Conservation (phyloP, 92 coral and sea anemone species). For the Nematostella vectensis region DNA sequence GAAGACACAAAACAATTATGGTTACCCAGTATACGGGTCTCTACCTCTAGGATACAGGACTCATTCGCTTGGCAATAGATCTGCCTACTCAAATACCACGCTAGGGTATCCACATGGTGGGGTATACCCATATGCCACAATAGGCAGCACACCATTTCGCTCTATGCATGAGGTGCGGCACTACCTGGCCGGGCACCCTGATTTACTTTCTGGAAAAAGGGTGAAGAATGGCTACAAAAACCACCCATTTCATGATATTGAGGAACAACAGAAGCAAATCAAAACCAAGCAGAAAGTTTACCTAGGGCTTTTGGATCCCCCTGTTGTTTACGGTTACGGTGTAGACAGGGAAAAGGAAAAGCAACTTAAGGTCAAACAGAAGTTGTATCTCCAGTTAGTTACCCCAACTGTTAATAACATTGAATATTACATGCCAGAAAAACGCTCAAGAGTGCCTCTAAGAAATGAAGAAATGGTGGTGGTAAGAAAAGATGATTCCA, state of each 20-base stretch:
- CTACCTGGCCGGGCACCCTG: conserved; percentile 53
- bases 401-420: conserved; percentile 50
- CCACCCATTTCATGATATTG: conserved; percentile 25
- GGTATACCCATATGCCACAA: conserved; percentile 6
- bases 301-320: conserved; percentile 76
- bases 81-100: conserved; percentile 1
- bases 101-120: conserved; percentile 5
- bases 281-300: conserved; percentile 89
- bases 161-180: conserved; percentile 68
- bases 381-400: conserved; percentile 73
- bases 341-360: conserved; percentile 51
- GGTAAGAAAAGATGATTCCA: conserved; percentile 54
- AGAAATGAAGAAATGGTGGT: conserved; percentile 44
- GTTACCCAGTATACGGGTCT: conserved; percentile 21
- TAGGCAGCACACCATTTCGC: conserved; percentile 30
- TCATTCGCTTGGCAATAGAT: background rate
- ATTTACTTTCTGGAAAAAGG: conserved; percentile 41
- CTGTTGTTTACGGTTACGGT: conserved; percentile 55
- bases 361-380: conserved; percentile 69
- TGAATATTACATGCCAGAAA: conserved; percentile 43
- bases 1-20: conserved; percentile 10
- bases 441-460: conserved; percentile 10
- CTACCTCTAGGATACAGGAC: conserved; percentile 6
- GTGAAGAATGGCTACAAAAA: conserved; percentile 26
- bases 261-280: conserved; percentile 54